Evolutionary conservation across 2,888 invertebrate genomes (phyloP).

Genomic region (Dicyrtoma fusca): DNA sequence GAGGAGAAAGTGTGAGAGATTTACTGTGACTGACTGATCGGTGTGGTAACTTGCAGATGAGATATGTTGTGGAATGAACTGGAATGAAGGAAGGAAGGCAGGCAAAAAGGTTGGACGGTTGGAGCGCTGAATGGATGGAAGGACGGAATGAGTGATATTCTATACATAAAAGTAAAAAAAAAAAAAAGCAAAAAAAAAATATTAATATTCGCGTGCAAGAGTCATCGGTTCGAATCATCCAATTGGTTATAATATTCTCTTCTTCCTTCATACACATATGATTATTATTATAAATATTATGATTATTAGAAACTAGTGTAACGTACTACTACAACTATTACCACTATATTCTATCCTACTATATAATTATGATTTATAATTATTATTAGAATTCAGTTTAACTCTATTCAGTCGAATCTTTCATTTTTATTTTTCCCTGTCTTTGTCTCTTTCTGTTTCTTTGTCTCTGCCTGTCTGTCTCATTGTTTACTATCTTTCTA

Average conservation of each 20-base stretch:
- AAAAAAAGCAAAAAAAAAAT: background rate
- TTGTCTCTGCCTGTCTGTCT: too few species aligned
- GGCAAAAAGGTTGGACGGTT: slow-evolving; percentile 42
- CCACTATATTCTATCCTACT: background rate
- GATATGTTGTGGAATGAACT: slow-evolving; percentile 55
- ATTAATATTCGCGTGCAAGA: slow-evolving; percentile 43
- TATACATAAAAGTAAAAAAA: background rate
- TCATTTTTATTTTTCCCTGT: background rate
- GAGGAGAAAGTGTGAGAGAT: slow-evolving; percentile 37
- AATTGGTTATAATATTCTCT: slow-evolving; percentile 35
- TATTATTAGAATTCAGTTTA: slow-evolving; percentile 4
- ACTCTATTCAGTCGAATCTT: background rate
- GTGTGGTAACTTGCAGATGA: slow-evolving; percentile 56
- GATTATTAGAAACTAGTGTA: background rate
- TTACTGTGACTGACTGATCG: slow-evolving; percentile 53
- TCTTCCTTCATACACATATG: slow-evolving; percentile 34
- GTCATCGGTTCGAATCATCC: slow-evolving; percentile 44
- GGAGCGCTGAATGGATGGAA: slow-evolving; percentile 51
- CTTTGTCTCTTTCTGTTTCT: too few species aligned
- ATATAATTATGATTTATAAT: background rate
- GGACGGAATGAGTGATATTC: slow-evolving; percentile 47
- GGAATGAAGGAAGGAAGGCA: slow-evolving; percentile 44
- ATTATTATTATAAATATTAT: slow-evolving; percentile 14
- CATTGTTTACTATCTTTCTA: background rate
- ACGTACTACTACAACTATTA: background rate